Evolutionary conservation across 2,888 invertebrate species (phyloP), one percentile per base, ranked within the genome.

Genomic region (Aricia artaxerxes): DNA sequence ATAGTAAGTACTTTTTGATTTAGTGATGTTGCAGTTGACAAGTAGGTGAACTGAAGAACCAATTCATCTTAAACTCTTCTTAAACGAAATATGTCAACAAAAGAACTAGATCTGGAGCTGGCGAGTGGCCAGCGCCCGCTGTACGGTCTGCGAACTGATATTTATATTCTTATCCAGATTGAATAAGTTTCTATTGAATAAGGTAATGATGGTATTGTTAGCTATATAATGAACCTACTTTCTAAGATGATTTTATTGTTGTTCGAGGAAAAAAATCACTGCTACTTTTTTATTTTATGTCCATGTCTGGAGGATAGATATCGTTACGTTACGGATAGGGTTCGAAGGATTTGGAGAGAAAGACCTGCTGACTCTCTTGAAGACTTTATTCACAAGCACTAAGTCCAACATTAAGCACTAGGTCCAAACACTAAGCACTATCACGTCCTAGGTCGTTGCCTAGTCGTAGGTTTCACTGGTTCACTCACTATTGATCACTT

Each of bases 21-120:
- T 13, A 69, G 69, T 35, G 35, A 69, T 69, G 35, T 69, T 38
- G 35, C 69, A 38, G 69, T 16, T 69, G 35, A 69, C 69, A 69
- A 69, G 69, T 69, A 69, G 69, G 69, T 69, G 69, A 69, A 38
- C 69, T 16, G 69, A 4, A 69, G 69, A 69, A 69, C 35, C 35
- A 69, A 69, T 69, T 69, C 69, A 35, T 38, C 69, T 69, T 69
- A 69, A 69, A 69, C 69, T 69, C 69, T 69, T 69, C 35, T 38
- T 69, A 69, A 69, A 69, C 69, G 69, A 69, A 69, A 69, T 69
- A 69, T 69, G 69, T 69, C 35, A 69, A 69, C 69, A 69, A 69
- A 69, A 35, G 69, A 69, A 35, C 69, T 38, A 69, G 69, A 69
- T 69, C 69, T 69, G 69, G 69, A 24, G 31, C 69, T 69, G 69